Base-by-base conservation (phyloP, 2,113 vertebrate species). In the Silurus meridionalis region DNA sequence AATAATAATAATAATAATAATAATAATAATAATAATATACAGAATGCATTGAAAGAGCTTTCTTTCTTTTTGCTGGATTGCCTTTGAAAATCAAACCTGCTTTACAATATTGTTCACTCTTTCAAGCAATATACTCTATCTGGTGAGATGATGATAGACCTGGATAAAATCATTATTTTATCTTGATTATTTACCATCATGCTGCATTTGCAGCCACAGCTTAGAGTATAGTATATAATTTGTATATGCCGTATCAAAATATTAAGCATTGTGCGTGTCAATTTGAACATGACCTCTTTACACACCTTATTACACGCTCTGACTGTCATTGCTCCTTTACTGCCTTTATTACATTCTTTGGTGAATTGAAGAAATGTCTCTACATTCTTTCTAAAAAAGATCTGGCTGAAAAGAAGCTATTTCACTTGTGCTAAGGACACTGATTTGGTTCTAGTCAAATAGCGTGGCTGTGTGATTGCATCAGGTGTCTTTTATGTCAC, bases 401-500 rank as follows among this genome's bases (percentile, higher is more conserved):
- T 63, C 37, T 21, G 3, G 19, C 79, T 50, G 19, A 81, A 81
- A 81, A 63, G 79, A 50, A 81, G 58, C 63, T 37, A 37, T 81
- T 81, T 61, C 58, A 81, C 58, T 81, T 52, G n/a, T 81, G 57
- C 28, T 58, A 80, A 48, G 21, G 57, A 21, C 25, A 46, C 37
- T 81, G 58, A 63, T 81, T 81, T 61, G 58, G 61, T 46, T 63
- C 79, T 21, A 81, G 46, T 81, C 79, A 81, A 17, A 81, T 58
- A 9, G 21, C 37, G 23, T 81, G 57, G 79, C 9, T 61, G 17
- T 50, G 46, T 61, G 79, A 81, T 81, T 81, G 58, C 58, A 63
- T 81, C 37, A 81, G 50, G 46, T 14, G 14, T 81, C 79, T 81
- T 63, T 63, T 81, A 17, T 80, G 79, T 81, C 28, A 63, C 17